Evolutionary conservation across 2,113 vertebrate genomes (phyloP).

Genomic region (Cathartes aura): DNA sequence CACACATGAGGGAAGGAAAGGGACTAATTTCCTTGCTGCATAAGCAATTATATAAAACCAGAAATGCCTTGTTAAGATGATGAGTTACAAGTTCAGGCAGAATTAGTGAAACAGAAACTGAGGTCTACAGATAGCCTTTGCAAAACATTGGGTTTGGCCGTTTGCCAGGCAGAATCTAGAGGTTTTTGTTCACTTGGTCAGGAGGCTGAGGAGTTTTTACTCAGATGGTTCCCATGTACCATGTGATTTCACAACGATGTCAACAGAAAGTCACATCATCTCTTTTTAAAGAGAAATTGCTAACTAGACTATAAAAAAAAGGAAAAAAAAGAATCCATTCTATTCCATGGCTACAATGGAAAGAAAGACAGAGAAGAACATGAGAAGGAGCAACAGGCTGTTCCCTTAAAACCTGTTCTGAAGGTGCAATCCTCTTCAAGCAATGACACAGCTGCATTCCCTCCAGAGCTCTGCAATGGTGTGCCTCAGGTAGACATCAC

Average conservation of each 20-base stretch:
- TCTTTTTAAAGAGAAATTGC: constrained; percentile 25
- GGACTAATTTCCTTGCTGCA: not conserved
- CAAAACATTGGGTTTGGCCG: not conserved
- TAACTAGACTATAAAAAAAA: not conserved
- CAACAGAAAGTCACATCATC: not conserved
- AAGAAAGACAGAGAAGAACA: not conserved
- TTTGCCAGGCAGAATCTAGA: not conserved
- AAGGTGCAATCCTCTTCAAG: not conserved
- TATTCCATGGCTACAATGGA: not conserved
- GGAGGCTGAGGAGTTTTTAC: constrained; percentile 5
- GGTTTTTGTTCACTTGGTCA: not conserved
- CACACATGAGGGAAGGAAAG: not conserved
- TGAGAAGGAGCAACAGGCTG: fast-evolving
- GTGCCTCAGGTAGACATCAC: not conserved
- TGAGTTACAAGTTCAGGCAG: constrained; percentile 18
- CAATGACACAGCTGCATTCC: not conserved
- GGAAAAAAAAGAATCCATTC: not conserved
- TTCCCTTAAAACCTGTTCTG: not conserved
- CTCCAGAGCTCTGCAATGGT: fast-evolving
- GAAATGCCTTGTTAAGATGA: constrained; percentile 18
- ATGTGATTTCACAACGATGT: not conserved
- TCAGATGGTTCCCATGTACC: constrained; percentile 36
- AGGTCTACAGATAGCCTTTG: not conserved
- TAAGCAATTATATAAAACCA: not conserved
- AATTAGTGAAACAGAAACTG: constrained; percentile 35